A percentile compares a stretch with the other conserved stretches of the same genome.
Evolutionary conservation across 2,888 invertebrate species (phyloP).

Genomic region (Sinodicranocentrus sp.): DNA sequence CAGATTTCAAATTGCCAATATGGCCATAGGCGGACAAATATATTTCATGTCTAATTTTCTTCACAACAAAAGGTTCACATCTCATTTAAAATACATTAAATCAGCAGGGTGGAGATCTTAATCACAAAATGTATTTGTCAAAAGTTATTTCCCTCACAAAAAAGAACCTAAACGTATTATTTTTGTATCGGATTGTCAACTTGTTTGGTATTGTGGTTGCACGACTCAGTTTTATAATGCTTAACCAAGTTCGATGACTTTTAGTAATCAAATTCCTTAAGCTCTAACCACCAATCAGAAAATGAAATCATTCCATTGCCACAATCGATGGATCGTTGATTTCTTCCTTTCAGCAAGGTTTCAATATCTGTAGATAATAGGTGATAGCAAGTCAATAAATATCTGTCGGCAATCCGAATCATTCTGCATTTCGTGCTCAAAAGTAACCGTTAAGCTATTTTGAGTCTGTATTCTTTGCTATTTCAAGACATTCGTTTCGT

Average conservation of each 20-base stretch:
- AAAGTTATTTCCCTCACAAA: too few species aligned
- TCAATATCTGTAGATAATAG: background rate
- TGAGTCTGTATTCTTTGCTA: too few species aligned
- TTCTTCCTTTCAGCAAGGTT: background rate
- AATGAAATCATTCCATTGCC: constrained; percentile 36
- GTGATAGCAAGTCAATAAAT: background rate
- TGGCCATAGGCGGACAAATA: too few species aligned
- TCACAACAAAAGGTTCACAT: too few species aligned
- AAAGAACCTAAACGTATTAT: too few species aligned
- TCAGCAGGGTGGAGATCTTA: background rate
- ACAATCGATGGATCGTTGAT: background rate
- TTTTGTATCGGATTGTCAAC: background rate
- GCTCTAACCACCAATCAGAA: constrained; percentile 25
- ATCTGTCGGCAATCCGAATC: background rate
- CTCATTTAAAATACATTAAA: background rate
- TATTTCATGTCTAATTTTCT: too few species aligned
- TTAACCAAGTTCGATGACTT: constrained; percentile 47
- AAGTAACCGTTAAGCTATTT: too few species aligned
- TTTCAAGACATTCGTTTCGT: background rate
- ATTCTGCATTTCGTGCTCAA: too few species aligned
- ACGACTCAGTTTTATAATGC: too few species aligned
- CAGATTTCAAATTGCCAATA: too few species aligned
- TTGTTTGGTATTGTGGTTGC: too few species aligned
- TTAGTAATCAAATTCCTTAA: constrained; percentile 16
- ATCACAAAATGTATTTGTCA: too few species aligned